A percentile compares a stretch with the other conserved stretches of the same genome.
Evolutionary conservation across 2,113 vertebrate species (phyloP).

Genomic region (Passer montanus): DNA sequence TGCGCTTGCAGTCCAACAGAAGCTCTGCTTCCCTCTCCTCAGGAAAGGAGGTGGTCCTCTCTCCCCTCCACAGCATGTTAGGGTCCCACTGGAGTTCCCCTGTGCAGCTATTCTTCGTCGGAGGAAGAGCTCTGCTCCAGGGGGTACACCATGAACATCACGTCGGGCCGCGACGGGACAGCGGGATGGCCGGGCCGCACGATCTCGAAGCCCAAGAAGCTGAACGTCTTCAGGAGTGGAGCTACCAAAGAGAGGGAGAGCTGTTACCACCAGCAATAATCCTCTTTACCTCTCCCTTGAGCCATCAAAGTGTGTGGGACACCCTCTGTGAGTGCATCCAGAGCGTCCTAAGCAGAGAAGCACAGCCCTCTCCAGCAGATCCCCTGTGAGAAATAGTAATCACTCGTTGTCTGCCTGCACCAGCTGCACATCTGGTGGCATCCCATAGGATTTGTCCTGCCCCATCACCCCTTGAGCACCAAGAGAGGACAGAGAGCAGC

Average conservation of each 20-base stretch:
- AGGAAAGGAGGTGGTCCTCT: slow-evolving; percentile 49
- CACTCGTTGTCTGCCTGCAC: background rate
- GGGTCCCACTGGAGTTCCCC: slow-evolving; percentile 45
- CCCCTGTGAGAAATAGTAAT: background rate
- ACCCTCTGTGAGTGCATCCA: background rate
- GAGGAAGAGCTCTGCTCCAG: slow-evolving; percentile 90
- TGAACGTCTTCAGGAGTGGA: slow-evolving; percentile 94
- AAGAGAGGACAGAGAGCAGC: background rate
- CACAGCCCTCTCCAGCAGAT: background rate
- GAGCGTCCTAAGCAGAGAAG: background rate
- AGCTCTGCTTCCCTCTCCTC: slow-evolving; percentile 66
- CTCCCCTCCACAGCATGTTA: slow-evolving; percentile 48
- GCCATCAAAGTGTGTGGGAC: background rate
- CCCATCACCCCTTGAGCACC: background rate
- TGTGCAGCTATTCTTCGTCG: slow-evolving; percentile 85
- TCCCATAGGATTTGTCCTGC: background rate
- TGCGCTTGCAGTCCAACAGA: slow-evolving; percentile 60
- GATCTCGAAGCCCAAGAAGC: slow-evolving; percentile 96
- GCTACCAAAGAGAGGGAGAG: slow-evolving; percentile 73
- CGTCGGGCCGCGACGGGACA: slow-evolving; percentile 86
- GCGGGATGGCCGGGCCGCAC: slow-evolving; percentile 91
- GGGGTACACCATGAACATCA: slow-evolving; percentile 96
- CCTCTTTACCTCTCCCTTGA: background rate
- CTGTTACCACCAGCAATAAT: background rate
- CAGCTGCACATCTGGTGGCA: accelerated